Conservation (phyloP, 2,113 vertebrate species). For the Phaethon lepturus region DNA sequence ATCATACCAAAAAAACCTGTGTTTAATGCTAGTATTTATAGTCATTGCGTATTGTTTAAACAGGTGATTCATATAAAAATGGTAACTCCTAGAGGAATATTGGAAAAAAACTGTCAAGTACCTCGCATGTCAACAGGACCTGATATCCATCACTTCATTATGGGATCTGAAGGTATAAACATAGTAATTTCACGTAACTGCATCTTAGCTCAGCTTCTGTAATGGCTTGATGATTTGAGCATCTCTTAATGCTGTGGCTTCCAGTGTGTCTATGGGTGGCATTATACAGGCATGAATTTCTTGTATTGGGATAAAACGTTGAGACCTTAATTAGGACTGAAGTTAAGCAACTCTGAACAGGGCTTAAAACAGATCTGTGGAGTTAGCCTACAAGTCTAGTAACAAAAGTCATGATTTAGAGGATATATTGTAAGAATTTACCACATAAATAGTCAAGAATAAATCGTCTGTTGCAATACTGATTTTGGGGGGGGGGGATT, state of each 20-base stretch:
- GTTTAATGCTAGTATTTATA: background rate
- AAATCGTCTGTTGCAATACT: background rate
- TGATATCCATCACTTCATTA: conserved; percentile 97
- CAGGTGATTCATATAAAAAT: conserved; percentile 97
- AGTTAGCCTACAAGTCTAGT: background rate
- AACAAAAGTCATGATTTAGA: background rate
- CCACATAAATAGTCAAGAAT: background rate
- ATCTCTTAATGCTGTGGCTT: background rate
- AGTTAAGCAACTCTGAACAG: background rate
- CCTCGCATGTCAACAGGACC: conserved; percentile 97
- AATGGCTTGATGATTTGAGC: background rate
- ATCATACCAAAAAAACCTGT: background rate
- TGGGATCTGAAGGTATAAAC: conserved; percentile 96
- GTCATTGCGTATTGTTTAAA: conserved; percentile 52
- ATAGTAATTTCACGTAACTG: background rate
- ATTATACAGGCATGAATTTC: background rate
- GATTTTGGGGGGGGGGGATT: background rate
- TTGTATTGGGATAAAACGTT: background rate
- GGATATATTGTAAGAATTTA: background rate
- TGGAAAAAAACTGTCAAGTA: conserved; percentile 97
- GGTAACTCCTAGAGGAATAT: conserved; percentile 94
- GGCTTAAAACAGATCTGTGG: background rate
- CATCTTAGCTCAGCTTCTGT: background rate
- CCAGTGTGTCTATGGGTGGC: background rate
- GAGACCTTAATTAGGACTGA: background rate